A percentile compares a stretch with the other conserved stretches of the same genome.
phyloP scores from a whole-genome alignment of 92 coral and sea anemone species.

The Epizoanthus stellaris region DNA sequence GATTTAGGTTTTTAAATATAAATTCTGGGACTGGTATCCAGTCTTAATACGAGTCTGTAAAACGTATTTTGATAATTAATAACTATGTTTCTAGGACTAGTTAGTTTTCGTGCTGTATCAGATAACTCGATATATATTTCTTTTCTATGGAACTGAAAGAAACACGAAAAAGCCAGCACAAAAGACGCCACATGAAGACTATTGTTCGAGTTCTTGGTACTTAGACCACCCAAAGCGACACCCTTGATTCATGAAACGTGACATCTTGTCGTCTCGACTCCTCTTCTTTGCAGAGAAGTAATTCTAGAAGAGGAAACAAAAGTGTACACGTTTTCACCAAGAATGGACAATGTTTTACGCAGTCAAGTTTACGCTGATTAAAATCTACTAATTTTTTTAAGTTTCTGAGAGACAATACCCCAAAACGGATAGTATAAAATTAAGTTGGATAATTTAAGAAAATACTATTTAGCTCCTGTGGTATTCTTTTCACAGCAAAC shows the following conservation, averaged over 20 bases:
- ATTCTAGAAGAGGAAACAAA: conserved; percentile 5
- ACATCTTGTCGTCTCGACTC: neutral
- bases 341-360: conserved; percentile 1
- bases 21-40: too few species aligned
- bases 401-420: neutral
- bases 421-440: neutral
- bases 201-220: neutral
- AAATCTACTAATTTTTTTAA: neutral
- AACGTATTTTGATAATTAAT: too few species aligned
- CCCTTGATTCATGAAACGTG: conserved; percentile 21
- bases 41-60: too few species aligned
- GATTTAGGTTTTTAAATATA: too few species aligned
- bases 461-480: too few species aligned
- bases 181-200: conserved; percentile 20
- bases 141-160: neutral
- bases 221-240: conserved; percentile 20
- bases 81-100: too few species aligned
- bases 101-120: too few species aligned
- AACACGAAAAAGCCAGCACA: conserved; percentile 15
- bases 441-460: too few species aligned
- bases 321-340: conserved; percentile 36
- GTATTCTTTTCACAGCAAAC: too few species aligned
- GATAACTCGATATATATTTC: too few species aligned
- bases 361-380: neutral
- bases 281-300: conserved; percentile 1